Conservation (phyloP, 2,797 vertebrate genomes). For the Hydrocynus forskahlii region DNA sequence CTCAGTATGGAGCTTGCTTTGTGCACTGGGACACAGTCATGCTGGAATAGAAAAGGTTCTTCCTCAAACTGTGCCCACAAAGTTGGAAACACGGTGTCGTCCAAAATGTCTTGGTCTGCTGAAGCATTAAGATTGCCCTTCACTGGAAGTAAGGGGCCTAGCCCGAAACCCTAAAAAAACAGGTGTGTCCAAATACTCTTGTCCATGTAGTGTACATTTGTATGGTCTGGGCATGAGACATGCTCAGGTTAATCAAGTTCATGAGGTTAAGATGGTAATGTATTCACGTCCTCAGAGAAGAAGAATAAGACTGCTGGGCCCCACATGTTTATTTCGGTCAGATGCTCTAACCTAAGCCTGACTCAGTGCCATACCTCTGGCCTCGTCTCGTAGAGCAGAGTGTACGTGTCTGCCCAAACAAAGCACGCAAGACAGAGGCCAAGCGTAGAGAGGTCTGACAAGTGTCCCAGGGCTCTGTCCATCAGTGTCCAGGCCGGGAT, state of each 20-base stretch:
- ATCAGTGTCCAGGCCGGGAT: slow-evolving; percentile 43
- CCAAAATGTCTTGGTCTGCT: no score
- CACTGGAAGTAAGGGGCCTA: no score
- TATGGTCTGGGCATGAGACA: neutral
- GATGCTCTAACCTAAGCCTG: neutral
- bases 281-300: slow-evolving; percentile 1
- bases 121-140: no score
- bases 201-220: neutral
- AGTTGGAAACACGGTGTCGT: no score
- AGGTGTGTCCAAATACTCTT: no score
- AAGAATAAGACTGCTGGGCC: neutral
- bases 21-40: no score
- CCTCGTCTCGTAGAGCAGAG: slow-evolving; percentile 17
- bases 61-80: no score
- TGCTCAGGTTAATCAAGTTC: neutral
- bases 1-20: no score
- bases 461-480: slow-evolving; percentile 33
- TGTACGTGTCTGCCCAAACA: slow-evolving; percentile 18
- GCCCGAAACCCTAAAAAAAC: no score
- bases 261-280: slow-evolving; percentile 7
- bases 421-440: slow-evolving; percentile 10
- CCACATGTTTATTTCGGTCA: slow-evolving; percentile 7
- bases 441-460: slow-evolving; percentile 22
- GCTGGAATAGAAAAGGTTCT: no score
- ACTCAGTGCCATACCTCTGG: slow-evolving; percentile 15